Evolutionary conservation across 2,797 vertebrate genomes (phyloP).

Genomic region (Xiphophorus birchmanni): DNA sequence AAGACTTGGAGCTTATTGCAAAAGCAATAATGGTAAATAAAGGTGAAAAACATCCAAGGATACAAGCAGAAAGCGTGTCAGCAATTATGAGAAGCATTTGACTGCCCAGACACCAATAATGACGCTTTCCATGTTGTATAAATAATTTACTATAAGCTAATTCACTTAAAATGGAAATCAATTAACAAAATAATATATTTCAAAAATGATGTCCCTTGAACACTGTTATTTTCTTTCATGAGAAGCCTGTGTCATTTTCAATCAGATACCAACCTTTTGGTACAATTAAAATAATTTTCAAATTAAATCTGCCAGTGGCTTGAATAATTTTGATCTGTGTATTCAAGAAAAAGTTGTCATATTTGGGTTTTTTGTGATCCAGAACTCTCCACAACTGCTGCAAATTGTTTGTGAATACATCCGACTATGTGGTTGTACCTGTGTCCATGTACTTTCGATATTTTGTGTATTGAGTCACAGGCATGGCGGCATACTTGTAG

Average conservation of each 20-base stretch:
- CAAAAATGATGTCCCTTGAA: background rate
- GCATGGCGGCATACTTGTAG: background rate
- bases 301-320: background rate
- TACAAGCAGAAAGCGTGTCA: background rate
- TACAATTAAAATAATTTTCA: background rate
- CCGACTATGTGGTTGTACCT: background rate
- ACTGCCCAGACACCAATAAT: background rate
- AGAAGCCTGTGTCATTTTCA: background rate
- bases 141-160: background rate
- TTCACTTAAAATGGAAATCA: background rate
- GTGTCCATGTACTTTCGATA: background rate
- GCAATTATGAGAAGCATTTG: background rate
- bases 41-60: background rate
- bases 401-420: background rate
- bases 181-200: background rate
- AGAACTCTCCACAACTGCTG: background rate
- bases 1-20: background rate
- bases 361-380: background rate
- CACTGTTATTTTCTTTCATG: background rate
- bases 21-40: background rate
- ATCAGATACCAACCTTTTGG: too few species aligned
- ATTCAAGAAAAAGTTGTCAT: background rate
- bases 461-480: background rate
- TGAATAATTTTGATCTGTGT: background rate
- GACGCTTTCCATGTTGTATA: background rate